phyloP scores from a whole-genome alignment of 2,888 invertebrate species.

The Nematopogon swammerdamellus region DNA sequence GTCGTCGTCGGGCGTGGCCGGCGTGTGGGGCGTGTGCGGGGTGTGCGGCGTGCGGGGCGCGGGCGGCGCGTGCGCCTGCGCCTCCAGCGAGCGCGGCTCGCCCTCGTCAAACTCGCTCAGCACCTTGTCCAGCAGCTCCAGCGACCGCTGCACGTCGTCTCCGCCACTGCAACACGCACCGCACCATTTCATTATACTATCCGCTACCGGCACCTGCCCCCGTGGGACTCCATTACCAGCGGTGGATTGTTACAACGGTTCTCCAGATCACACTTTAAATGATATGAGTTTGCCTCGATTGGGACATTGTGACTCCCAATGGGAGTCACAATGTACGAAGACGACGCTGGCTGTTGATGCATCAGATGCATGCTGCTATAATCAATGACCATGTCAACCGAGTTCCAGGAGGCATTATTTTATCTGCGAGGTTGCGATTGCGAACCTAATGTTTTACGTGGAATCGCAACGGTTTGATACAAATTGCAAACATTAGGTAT shows the following conservation, averaged over 20 bases:
- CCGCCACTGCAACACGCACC: conserved; percentile 65
- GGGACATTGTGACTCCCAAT: neutral
- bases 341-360: neutral
- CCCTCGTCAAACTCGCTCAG: conserved; percentile 88
- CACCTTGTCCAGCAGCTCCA: conserved; percentile 85
- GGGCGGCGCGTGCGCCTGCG: conserved; percentile 35
- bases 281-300: no score
- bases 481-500: no score
- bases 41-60: conserved; percentile 35
- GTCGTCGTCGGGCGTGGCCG: conserved; percentile 60
- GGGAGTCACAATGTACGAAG: no score
- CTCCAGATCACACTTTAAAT: no score
- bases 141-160: conserved; percentile 85
- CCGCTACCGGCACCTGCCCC: conserved; percentile 7
- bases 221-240: no score
- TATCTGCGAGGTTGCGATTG: neutral
- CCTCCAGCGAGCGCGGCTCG: conserved; percentile 50
- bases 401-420: neutral
- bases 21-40: conserved; percentile 52
- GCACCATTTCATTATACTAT: conserved; percentile 10
- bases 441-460: no score
- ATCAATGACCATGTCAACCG: neutral
- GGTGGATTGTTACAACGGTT: no score
- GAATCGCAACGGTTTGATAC: no score
- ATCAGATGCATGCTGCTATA: neutral